A percentile compares a stretch with the other conserved stretches of the same genome.
These are phyloP conservation scores for Drosophila robusta DNA, from an alignment of 2,888 invertebrate species.

Conservation along the genomic window DNA sequence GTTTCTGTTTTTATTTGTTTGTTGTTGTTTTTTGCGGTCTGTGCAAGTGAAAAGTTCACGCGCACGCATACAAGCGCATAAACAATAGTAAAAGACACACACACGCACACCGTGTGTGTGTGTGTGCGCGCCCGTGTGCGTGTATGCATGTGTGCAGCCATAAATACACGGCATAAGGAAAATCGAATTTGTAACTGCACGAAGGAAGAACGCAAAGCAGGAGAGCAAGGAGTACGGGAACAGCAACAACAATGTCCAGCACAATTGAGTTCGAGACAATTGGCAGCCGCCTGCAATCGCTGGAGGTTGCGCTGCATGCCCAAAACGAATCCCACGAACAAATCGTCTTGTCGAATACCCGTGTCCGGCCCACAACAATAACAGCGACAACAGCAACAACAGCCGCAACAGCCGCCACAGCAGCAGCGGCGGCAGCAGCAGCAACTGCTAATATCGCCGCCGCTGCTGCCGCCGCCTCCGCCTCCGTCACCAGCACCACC, in stretches of 20 bases:
- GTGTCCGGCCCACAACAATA: slow-evolving; percentile 47
- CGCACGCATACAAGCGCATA: slow-evolving; percentile 45
- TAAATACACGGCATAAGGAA: slow-evolving; percentile 66
- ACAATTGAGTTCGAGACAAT: slow-evolving; percentile 86
- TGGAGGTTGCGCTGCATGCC: slow-evolving; percentile 91
- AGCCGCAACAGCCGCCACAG: slow-evolving; percentile 11
- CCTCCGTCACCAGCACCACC: slow-evolving; percentile 1
- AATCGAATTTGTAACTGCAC: slow-evolving; percentile 50
- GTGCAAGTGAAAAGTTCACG: slow-evolving; percentile 61
- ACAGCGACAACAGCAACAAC: slow-evolving; percentile 29
- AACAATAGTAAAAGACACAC: slow-evolving; percentile 31
- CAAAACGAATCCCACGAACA: slow-evolving; percentile 84
- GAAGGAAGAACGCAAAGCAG: slow-evolving; percentile 9
- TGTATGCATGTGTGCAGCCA: slow-evolving; percentile 45
- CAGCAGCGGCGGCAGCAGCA: slow-evolving; percentile 25
- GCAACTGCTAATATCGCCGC: slow-evolving; percentile 19
- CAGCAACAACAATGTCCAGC: slow-evolving; percentile 59
- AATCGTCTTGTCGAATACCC: slow-evolving; percentile 83
- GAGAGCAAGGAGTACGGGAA: slow-evolving; percentile 3
- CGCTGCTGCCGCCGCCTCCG: slow-evolving; percentile 5
- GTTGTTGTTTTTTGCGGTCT: slow-evolving; percentile 45
- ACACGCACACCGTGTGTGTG: slow-evolving; percentile 39
- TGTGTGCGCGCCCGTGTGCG: slow-evolving; percentile 25
- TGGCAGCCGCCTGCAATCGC: slow-evolving; percentile 89
- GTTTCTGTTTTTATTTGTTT: slow-evolving; percentile 52